Evolutionary conservation across 2,888 invertebrate genomes (phyloP), one percentile per base, ranked within the genome.

Genomic region (Perizoma affinitatum): DNA sequence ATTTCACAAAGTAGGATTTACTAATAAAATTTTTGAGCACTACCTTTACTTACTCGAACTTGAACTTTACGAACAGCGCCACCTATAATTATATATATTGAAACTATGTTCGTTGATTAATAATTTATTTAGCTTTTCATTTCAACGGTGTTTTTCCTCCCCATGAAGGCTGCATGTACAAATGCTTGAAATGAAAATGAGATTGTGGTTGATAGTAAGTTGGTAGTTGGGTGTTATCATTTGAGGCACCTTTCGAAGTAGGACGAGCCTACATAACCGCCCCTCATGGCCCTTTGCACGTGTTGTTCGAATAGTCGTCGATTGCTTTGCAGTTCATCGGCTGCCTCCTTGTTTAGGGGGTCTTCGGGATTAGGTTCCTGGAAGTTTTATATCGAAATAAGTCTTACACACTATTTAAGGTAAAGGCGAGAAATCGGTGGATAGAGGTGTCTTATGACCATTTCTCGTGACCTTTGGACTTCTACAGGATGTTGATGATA

Each of bases 291-390:
- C 86, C 98, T 96, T 74, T 96, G 96, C 58, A 99, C 99, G 87
- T 99, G 99, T 80, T 97, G 97, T 88, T 99, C 99, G 86, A 99
- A 99, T 67, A 97, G 93, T 76, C 98, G 94, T 82, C 98, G 94
- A 90, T 98, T 99, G 84, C 96, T 97, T 83, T 98, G 98, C 69
- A 99, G 94, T 62, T 99, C 98, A 86, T 99, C 98, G 4, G 99
- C 99, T 9, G 99, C 99, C 90, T 99, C 99, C 92, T 99, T 99
- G 88, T 99, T 99, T 72, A 99, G 88, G 7, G 99, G 99, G 93
- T 99, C 99, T 90, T 99, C 99, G 3, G 99, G 98, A 91, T 99
- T 99, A 50, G 99, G 99, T 92, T 99, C 99, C 98, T 98, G 78
- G 11, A 65, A 64, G n/a, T 7, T 40, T 42, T 46, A 34, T 44